Evolutionary conservation across 2,797 vertebrate species (phyloP).

Genomic region (Pelodytes ibericus): DNA sequence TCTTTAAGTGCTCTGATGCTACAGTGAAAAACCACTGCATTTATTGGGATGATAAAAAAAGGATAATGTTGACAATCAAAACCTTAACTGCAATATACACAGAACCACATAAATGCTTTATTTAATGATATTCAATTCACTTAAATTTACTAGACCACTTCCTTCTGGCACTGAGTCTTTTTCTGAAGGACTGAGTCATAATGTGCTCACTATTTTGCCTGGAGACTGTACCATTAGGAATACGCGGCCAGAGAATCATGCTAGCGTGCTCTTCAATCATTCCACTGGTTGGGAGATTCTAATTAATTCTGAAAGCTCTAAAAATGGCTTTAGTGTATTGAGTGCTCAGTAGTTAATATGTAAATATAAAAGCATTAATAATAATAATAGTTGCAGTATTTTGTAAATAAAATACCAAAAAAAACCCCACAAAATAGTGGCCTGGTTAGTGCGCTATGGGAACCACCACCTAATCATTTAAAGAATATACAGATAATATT

Average conservation of each 20-base stretch:
- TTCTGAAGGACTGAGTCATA: background rate
- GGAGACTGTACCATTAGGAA: background rate
- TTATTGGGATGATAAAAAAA: no score
- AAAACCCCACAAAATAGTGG: no score
- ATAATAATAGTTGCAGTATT: background rate
- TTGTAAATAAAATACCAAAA: no score
- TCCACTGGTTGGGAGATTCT: background rate
- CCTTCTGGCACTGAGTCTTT: conserved; percentile 27
- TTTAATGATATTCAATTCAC: conserved; percentile 12
- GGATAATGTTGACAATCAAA: background rate
- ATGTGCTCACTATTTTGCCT: background rate
- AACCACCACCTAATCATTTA: no score
- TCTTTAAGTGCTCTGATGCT: no score
- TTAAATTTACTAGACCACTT: conserved; percentile 9
- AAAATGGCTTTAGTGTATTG: background rate
- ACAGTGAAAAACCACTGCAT: no score
- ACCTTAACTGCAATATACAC: background rate
- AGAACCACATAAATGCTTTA: conserved; percentile 8
- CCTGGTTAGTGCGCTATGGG: no score
- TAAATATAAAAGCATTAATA: background rate
- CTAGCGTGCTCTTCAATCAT: conserved; percentile 4
- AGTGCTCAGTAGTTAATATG: background rate
- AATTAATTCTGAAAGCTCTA: conserved; percentile 2
- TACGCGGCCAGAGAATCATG: background rate
- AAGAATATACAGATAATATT: no score